phyloP scores from a whole-genome alignment of 2,113 vertebrate genomes.

The Fulica atra region DNA sequence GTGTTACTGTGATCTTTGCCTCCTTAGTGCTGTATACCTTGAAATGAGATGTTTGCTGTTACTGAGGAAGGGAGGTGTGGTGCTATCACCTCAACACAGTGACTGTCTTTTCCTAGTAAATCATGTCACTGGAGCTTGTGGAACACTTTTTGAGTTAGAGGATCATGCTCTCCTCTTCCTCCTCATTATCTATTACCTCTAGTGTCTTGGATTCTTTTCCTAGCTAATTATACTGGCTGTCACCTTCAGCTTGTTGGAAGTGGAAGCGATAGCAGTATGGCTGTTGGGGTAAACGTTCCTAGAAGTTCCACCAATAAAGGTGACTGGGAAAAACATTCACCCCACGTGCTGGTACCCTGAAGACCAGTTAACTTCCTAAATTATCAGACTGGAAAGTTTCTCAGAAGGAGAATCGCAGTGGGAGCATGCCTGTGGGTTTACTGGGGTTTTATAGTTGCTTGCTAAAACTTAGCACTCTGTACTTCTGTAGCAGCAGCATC shows the following conservation, averaged over 20 bases:
- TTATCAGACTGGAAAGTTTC: not conserved
- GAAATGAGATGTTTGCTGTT: not conserved
- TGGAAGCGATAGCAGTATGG: not conserved
- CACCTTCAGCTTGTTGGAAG: not conserved
- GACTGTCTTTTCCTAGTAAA: not conserved
- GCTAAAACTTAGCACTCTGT: not conserved
- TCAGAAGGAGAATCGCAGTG: not conserved
- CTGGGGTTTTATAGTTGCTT: slow-evolving; percentile 9
- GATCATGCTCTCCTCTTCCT: not conserved
- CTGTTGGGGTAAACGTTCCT: not conserved
- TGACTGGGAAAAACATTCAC: not conserved
- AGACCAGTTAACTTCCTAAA: not conserved
- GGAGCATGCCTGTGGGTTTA: not conserved
- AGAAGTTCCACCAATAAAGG: not conserved
- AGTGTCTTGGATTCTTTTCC: not conserved
- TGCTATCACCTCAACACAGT: not conserved
- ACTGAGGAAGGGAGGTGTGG: not conserved
- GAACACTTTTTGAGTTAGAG: not conserved
- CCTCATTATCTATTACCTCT: not conserved
- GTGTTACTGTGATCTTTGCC: not conserved
- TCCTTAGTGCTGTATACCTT: not conserved
- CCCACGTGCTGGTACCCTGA: not conserved
- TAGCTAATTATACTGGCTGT: not conserved
- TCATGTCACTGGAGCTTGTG: not conserved
- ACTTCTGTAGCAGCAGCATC: slow-evolving; percentile 13